Percentiles rank a stretch among this genome's conserved stretches.
phyloP scores from a whole-genome alignment of 2,888 invertebrate genomes.

The Coremacera marginata region DNA sequence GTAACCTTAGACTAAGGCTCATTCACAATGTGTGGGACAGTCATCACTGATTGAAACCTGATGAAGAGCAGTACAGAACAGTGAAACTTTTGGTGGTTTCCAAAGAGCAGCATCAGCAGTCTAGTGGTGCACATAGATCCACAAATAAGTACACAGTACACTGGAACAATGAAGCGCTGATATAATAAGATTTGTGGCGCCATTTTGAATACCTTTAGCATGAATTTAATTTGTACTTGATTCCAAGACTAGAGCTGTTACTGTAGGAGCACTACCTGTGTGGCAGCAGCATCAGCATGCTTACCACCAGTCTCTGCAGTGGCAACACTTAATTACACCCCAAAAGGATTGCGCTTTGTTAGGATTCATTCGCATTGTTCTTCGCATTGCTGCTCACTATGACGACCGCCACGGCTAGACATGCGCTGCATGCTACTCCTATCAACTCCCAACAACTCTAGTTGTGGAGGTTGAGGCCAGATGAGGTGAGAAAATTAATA shows the following conservation, averaged over 20 bases:
- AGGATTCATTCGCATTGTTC: background rate
- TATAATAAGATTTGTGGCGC: constrained; percentile 12
- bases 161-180: too few relatives aligned
- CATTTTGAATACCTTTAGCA: background rate
- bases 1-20: too few relatives aligned
- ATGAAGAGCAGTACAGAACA: background rate
- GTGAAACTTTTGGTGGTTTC: too few relatives aligned
- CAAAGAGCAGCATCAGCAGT: too few relatives aligned
- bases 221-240: constrained; percentile 20
- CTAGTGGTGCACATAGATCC: too few relatives aligned
- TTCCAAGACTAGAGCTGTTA: background rate
- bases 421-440: too few relatives aligned
- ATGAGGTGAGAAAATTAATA: constrained; percentile 50
- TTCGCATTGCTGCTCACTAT: background rate
- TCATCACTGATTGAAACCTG: too few relatives aligned
- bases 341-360: background rate
- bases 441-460: too few relatives aligned
- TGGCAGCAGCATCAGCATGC: background rate
- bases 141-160: too few relatives aligned
- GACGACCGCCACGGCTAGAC: background rate
- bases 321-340: constrained; percentile 11
- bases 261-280: background rate
- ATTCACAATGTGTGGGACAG: too few relatives aligned
- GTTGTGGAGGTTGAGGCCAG: background rate
- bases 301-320: background rate